phyloP scores from a whole-genome alignment of 1,140 invertebrate species.

The Hypothenemus hampei region DNA sequence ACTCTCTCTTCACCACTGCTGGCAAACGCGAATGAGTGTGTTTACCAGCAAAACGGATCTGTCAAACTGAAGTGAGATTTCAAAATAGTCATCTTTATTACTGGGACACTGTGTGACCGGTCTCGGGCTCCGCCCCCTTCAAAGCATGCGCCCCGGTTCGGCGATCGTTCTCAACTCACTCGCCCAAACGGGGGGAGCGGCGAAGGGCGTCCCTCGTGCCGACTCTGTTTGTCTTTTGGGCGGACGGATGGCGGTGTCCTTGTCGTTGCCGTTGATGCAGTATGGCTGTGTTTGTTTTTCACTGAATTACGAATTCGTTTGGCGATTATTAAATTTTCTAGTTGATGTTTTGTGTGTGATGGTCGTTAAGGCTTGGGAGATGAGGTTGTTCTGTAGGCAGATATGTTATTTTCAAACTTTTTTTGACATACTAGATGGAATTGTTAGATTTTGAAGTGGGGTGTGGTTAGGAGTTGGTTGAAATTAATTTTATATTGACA shows the following conservation, averaged over 20 bases:
- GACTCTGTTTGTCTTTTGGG: background rate
- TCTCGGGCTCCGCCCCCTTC: conserved; percentile 37
- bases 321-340: background rate
- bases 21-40: conserved; percentile 36
- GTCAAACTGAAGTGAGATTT: conserved; percentile 49
- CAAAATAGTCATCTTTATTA: conserved; percentile 50
- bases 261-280: background rate
- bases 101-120: conserved; percentile 31
- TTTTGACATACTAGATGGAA: no score
- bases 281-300: conserved; percentile 24
- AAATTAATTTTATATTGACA: background rate
- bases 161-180: conserved; percentile 4
- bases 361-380: background rate
- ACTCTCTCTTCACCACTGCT: no score
- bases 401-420: no score
- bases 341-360: background rate
- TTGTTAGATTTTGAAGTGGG: no score
- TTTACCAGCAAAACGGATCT: conserved; percentile 45
- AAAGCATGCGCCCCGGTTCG: conserved; percentile 28
- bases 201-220: background rate
- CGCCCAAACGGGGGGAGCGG: background rate
- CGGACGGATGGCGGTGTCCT: background rate
- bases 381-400: no score
- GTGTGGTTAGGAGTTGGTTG: no score
- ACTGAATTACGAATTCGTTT: conserved; percentile 7